Conservation (phyloP, 2,113 vertebrate genomes). For the Limanda limanda region DNA sequence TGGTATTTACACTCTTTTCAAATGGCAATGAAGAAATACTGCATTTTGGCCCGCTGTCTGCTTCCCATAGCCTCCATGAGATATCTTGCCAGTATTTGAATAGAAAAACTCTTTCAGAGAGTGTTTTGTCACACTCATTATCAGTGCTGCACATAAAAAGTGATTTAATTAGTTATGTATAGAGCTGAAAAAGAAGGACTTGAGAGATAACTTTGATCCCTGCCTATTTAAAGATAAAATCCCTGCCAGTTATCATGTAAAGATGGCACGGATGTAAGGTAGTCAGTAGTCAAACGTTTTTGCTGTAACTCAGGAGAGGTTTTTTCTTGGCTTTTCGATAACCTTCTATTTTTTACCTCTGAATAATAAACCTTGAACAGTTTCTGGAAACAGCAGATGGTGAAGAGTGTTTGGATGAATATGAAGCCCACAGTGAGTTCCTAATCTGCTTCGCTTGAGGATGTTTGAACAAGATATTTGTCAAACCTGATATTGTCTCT, state of each 20-base stretch:
- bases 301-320: too few species aligned
- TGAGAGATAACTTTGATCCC: too few species aligned
- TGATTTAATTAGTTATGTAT: neutral
- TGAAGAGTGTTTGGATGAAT: neutral
- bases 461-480: conserved; percentile 1
- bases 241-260: neutral
- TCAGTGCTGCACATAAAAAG: neutral
- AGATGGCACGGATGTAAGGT: neutral
- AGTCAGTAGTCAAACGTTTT: too few species aligned
- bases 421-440: neutral
- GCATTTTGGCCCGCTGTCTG: neutral
- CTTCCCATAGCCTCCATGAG: neutral
- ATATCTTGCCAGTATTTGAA: too few species aligned
- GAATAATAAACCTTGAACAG: neutral
- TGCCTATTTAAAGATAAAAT: too few species aligned
- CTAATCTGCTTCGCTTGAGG: neutral
- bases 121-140: neutral
- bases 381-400: neutral
- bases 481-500: conserved; percentile 9
- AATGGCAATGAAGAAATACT: too few species aligned
- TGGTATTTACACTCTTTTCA: too few species aligned
- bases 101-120: neutral
- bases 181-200: too few species aligned
- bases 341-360: too few species aligned
- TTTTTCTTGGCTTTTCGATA: too few species aligned